phyloP scores from a whole-genome alignment of 2,888 invertebrate species.

The Gandaritis pyraliata region DNA sequence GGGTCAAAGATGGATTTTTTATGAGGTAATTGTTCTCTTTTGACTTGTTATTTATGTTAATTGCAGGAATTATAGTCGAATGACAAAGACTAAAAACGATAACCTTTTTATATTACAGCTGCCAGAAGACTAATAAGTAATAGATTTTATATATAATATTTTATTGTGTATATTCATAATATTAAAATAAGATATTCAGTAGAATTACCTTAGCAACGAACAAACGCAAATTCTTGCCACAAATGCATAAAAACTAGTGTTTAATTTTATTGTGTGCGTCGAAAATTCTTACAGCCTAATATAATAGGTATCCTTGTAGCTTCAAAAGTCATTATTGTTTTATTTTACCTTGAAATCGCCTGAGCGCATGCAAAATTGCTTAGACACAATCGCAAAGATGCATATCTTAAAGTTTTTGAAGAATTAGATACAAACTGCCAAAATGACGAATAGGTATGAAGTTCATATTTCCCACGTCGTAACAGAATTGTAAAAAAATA shows the following conservation, averaged over 20 bases:
- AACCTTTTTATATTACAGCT: neutral
- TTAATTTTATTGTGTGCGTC: constrained; percentile 1
- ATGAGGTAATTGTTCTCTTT: constrained; percentile 60
- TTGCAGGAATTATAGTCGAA: constrained; percentile 34
- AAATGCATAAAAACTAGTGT: neutral
- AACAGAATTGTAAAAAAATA: too few relatives aligned
- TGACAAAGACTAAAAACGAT: constrained; percentile 29
- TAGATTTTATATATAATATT: neutral
- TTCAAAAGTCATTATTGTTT: constrained; percentile 9
- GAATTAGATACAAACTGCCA: neutral
- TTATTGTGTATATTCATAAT: too few relatives aligned
- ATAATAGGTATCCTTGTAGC: constrained; percentile 2
- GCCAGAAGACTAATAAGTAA: neutral
- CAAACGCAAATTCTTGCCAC: neutral
- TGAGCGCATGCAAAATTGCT: constrained; percentile 10
- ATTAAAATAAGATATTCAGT: neutral
- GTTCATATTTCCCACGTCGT: neutral
- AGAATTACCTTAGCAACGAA: neutral
- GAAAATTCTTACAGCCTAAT: constrained; percentile 1
- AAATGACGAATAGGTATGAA: neutral
- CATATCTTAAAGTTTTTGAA: neutral
- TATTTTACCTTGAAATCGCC: constrained; percentile 14
- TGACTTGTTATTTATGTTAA: constrained; percentile 39
- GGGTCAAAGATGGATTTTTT: constrained; percentile 78
- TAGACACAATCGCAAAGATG: constrained; percentile 4